A percentile compares a stretch with the other conserved stretches of the same genome.
Conservation (phyloP, 2,888 invertebrate genomes). For the Tiliacea citrago region DNA sequence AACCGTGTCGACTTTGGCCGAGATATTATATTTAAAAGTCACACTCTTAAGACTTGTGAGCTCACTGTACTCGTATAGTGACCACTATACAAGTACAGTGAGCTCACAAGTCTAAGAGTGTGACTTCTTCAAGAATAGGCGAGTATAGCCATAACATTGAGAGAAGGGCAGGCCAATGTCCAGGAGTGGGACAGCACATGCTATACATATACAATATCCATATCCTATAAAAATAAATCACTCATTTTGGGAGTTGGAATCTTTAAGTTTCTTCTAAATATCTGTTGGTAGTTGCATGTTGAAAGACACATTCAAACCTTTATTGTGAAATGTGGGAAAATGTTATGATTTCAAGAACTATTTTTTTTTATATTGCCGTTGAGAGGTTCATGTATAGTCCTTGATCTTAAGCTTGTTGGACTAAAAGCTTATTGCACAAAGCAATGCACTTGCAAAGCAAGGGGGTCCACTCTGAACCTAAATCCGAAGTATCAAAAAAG, state of each 20-base stretch:
- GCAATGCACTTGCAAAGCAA: background rate
- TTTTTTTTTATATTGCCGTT: background rate
- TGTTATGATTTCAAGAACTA: background rate
- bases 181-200: too few relatives aligned
- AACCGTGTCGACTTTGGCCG: too few relatives aligned
- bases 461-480: too few relatives aligned
- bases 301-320: background rate
- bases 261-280: background rate
- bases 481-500: too few relatives aligned
- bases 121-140: background rate
- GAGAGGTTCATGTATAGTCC: too few relatives aligned
- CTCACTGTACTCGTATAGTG: too few relatives aligned
- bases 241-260: background rate
- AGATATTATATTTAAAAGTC: too few relatives aligned
- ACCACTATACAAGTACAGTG: background rate
- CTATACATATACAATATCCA: background rate
- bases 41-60: too few relatives aligned
- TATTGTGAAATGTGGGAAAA: background rate
- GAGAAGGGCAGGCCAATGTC: too few relatives aligned
- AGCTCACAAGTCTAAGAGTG: too few relatives aligned
- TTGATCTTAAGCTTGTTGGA: background rate
- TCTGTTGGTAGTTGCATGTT: background rate
- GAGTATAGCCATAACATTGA: background rate
- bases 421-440: background rate
- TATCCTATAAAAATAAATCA: too few relatives aligned